Evolutionary conservation across 2,113 vertebrate species (phyloP).

Genomic region (Crotalus tigris): DNA sequence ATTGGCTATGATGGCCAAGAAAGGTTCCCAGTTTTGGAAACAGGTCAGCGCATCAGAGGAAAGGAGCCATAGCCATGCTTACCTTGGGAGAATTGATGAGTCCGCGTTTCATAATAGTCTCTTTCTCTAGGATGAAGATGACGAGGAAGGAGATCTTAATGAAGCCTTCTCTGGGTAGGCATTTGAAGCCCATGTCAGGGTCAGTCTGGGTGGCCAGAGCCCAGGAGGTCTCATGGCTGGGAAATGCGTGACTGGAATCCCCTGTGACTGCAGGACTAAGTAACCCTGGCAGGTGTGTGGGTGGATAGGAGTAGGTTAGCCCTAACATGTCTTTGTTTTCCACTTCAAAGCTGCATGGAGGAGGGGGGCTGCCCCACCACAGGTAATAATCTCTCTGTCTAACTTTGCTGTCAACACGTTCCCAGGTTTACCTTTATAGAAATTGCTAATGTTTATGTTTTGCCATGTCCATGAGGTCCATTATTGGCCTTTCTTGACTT

Average conservation of each 20-base stretch:
- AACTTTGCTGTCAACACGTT: not conserved
- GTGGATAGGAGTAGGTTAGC: not conserved
- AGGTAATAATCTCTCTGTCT: constrained; percentile 2
- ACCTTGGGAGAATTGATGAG: not conserved
- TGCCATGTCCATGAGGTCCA: not conserved
- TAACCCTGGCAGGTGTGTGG: not conserved
- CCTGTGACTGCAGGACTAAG: not conserved
- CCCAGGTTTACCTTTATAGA: not conserved
- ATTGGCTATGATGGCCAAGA: not conserved
- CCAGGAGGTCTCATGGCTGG: not conserved
- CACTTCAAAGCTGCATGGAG: constrained; percentile 21
- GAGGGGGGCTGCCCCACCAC: not conserved
- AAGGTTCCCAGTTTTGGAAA: not conserved
- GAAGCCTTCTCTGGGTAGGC: constrained; percentile 75
- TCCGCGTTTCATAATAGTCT: not conserved
- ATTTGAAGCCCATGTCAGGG: not conserved
- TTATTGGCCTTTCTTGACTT: not conserved
- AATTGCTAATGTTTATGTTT: not conserved
- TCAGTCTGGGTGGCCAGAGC: too few species aligned
- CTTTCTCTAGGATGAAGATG: not conserved
- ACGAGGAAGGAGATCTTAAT: constrained; percentile 69
- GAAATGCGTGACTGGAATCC: not conserved
- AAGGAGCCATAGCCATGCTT: not conserved
- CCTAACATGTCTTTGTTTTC: not conserved
- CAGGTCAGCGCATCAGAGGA: not conserved